Conservation (phyloP, 1,140 invertebrate species). For the Drosophila grimshawi region DNA sequence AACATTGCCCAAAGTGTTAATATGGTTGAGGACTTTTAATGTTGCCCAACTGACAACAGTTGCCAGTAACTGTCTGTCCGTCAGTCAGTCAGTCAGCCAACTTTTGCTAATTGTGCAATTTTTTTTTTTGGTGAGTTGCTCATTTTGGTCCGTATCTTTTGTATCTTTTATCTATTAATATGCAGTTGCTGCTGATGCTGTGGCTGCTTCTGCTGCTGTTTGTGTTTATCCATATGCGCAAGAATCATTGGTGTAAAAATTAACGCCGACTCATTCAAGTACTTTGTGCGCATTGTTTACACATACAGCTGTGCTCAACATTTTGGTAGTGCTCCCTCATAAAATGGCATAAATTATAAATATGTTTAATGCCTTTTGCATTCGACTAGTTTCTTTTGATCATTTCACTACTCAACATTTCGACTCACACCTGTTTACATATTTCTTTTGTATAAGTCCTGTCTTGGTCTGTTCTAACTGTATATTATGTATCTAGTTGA, state of each 20-base stretch:
- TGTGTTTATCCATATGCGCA: conserved; percentile 34
- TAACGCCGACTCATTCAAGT: conserved; percentile 66
- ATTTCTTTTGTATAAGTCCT: no score
- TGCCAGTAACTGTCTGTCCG: conserved; percentile 28
- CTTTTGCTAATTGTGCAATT: conserved; percentile 78
- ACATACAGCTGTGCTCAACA: neutral
- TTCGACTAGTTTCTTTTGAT: no score
- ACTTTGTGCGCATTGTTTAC: conserved; percentile 18
- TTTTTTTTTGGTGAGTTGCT: conserved; percentile 56
- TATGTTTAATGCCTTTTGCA: no score
- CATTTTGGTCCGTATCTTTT: conserved; percentile 46
- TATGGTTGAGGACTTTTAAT: conserved; percentile 82
- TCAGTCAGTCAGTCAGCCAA: conserved; percentile 43
- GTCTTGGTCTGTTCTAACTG: no score
- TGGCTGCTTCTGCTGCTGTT: conserved; percentile 14
- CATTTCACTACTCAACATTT: no score
- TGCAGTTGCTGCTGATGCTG: conserved; percentile 13
- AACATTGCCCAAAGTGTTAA: conserved; percentile 79
- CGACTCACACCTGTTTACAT: no score
- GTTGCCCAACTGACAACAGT: conserved; percentile 60
- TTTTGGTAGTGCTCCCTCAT: no score
- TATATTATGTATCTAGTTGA: no score
- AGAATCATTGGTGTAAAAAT: conserved; percentile 80
- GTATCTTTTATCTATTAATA: conserved; percentile 4
- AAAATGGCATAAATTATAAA: no score